Percentiles rank a stretch among this genome's conserved stretches.
Evolutionary conservation across 2,888 invertebrate genomes (phyloP).

Genomic region (Torymus auratus): DNA sequence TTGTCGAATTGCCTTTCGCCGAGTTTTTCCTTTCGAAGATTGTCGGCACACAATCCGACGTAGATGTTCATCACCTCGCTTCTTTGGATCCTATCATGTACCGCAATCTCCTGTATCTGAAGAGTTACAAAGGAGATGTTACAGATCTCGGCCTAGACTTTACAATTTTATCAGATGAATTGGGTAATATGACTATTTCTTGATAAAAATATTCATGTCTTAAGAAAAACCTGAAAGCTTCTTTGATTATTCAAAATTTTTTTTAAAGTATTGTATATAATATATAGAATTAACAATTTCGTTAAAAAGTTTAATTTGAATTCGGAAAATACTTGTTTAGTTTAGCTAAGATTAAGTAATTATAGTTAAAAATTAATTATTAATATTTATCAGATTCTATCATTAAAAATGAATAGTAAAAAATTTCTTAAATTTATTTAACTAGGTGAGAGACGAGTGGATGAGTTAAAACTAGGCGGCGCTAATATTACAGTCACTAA

Average conservation of each 20-base stretch:
- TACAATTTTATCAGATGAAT: conserved; percentile 91
- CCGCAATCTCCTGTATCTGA: conserved; percentile 91
- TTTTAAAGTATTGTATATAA: too few species aligned
- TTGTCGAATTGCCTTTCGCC: conserved; percentile 96
- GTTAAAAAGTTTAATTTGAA: too few species aligned
- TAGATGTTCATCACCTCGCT: conserved; percentile 94
- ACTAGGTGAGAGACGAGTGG: conserved; percentile 90
- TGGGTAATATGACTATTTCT: conserved; percentile 71
- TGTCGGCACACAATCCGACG: conserved; percentile 86
- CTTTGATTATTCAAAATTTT: too few species aligned
- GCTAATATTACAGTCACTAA: conserved; percentile 93
- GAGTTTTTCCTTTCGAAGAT: conserved; percentile 96
- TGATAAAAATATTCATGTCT: not conserved
- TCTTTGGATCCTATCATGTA: conserved; percentile 95
- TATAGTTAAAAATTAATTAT: too few species aligned
- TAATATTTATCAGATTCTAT: too few species aligned
- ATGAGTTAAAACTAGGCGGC: conserved; percentile 94
- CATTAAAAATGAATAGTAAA: not conserved
- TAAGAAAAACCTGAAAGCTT: too few species aligned
- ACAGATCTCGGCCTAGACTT: conserved; percentile 94
- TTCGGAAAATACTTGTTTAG: too few species aligned
- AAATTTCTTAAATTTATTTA: not conserved
- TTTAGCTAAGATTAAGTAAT: too few species aligned
- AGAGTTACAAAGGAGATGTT: conserved; percentile 91
- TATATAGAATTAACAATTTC: too few species aligned